These are phyloP conservation scores for Kuschelorhynchus macadamiae DNA, from an alignment of 2,888 invertebrate species.

Conservation along the genomic window DNA sequence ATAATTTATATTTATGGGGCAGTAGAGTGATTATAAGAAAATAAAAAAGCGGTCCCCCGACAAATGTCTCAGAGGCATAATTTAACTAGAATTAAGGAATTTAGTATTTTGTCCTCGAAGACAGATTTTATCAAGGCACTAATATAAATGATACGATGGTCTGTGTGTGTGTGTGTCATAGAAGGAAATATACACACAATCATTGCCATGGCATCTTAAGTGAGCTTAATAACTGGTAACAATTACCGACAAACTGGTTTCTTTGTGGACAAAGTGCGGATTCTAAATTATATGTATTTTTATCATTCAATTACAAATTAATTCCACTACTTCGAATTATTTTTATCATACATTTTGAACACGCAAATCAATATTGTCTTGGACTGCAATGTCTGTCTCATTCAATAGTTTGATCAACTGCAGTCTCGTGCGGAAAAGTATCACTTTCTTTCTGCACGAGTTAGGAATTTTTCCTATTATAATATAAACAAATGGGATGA, in stretches of 20 bases:
- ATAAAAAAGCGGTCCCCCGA: conserved; percentile 9
- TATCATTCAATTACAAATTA: too few species aligned
- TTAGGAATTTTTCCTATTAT: too few species aligned
- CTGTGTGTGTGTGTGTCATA: not conserved
- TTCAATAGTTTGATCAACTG: too few species aligned
- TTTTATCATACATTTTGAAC: too few species aligned
- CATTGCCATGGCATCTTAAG: conserved; percentile 21
- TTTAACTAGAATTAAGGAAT: conserved; percentile 21
- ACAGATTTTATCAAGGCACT: conserved; percentile 27
- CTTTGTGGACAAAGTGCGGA: conserved; percentile 1
- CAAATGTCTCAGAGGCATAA: conserved; percentile 18
- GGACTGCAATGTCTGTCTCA: too few species aligned
- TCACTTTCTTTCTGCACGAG: too few species aligned
- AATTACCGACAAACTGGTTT: conserved; percentile 21
- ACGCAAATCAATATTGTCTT: too few species aligned
- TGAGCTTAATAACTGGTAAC: conserved; percentile 8
- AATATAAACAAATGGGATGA: too few species aligned
- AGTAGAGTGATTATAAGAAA: conserved; percentile 24
- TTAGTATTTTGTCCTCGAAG: conserved; percentile 20
- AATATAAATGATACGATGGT: conserved; percentile 19
- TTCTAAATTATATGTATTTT: conserved; percentile 4
- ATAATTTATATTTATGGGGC: conserved; percentile 22
- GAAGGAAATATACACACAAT: not conserved
- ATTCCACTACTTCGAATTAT: too few species aligned
- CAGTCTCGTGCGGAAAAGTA: too few species aligned